Percentiles rank a stretch among this genome's conserved stretches.
These are phyloP conservation scores for Dendropsophus ebraccatus DNA, from an alignment of 2,113 vertebrate species.

Conservation along the genomic window DNA sequence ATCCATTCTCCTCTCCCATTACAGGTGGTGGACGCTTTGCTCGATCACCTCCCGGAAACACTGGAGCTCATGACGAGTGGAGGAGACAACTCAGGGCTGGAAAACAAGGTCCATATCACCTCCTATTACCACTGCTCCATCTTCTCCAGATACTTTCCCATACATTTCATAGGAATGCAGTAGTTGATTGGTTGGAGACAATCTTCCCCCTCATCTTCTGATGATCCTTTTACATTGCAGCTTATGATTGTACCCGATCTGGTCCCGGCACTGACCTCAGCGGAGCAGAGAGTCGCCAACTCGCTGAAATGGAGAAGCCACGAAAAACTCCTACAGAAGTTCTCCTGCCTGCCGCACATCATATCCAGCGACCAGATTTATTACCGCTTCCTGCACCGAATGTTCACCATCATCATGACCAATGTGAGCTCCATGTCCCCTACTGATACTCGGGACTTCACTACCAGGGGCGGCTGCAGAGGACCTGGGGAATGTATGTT, in stretches of 20 bases:
- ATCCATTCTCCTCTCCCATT: conserved; percentile 58
- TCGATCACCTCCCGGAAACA: conserved; percentile 89
- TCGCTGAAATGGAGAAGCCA: conserved; percentile 93
- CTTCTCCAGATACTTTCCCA: no score
- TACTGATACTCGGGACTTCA: neutral
- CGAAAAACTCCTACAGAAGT: conserved; percentile 89
- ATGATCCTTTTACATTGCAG: conserved; percentile 65
- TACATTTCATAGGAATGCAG: no score
- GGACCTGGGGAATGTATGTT: no score
- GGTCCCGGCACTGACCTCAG: conserved; percentile 83
- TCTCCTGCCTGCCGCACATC: conserved; percentile 86
- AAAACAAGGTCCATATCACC: conserved; percentile 79
- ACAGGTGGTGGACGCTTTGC: conserved; percentile 89
- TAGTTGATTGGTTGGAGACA: no score
- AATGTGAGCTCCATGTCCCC: conserved; percentile 78
- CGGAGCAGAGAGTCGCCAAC: conserved; percentile 87
- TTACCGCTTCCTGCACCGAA: conserved; percentile 89
- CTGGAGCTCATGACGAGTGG: conserved; percentile 83
- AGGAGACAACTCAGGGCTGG: conserved; percentile 81
- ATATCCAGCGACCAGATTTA: conserved; percentile 92
- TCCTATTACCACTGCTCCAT: no score
- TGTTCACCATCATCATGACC: conserved; percentile 89
- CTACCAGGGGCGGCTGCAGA: no score
- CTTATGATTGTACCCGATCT: conserved; percentile 82
- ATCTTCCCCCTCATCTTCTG: neutral